Conservation (phyloP, 2,888 invertebrate species). For the Papilio demoleus region DNA sequence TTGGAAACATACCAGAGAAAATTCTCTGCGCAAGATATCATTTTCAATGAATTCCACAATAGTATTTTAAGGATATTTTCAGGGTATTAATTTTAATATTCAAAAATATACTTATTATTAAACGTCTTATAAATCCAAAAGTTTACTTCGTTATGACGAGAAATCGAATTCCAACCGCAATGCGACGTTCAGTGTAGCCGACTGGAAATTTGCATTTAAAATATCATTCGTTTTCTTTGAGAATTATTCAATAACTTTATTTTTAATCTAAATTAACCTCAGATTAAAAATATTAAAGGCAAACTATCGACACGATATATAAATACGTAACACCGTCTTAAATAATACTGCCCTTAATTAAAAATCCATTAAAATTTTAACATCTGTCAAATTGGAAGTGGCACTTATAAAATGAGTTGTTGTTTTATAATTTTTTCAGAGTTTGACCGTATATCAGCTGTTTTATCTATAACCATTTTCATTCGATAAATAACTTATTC, state of each 20-base stretch:
- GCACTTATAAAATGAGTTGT: too few relatives aligned
- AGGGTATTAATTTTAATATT: not conserved
- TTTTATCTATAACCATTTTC: not conserved
- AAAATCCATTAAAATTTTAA: too few relatives aligned
- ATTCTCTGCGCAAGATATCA: not conserved
- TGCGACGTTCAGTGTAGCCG: slow-evolving; percentile 3
- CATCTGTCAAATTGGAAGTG: too few relatives aligned
- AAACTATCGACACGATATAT: too few relatives aligned
- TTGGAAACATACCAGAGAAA: slow-evolving; percentile 17
- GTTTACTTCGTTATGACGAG: slow-evolving; percentile 5
- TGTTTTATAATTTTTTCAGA: too few relatives aligned
- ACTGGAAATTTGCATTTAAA: slow-evolving; percentile 12
- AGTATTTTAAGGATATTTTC: not conserved
- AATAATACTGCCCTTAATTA: too few relatives aligned
- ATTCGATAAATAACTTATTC: not conserved
- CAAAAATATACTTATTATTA: not conserved
- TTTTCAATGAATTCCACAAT: slow-evolving; percentile 1
- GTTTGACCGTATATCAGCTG: too few relatives aligned
- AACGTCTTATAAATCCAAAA: not conserved
- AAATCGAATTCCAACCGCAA: slow-evolving; percentile 6
- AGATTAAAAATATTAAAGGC: too few relatives aligned
- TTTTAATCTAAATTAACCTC: too few relatives aligned
- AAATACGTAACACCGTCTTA: too few relatives aligned
- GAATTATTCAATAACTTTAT: not conserved
- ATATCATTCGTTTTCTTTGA: not conserved